Percentiles rank a stretch among this genome's conserved stretches.
Evolutionary conservation across 2,797 vertebrate genomes (phyloP).

Genomic region (Lophura swinhoii): DNA sequence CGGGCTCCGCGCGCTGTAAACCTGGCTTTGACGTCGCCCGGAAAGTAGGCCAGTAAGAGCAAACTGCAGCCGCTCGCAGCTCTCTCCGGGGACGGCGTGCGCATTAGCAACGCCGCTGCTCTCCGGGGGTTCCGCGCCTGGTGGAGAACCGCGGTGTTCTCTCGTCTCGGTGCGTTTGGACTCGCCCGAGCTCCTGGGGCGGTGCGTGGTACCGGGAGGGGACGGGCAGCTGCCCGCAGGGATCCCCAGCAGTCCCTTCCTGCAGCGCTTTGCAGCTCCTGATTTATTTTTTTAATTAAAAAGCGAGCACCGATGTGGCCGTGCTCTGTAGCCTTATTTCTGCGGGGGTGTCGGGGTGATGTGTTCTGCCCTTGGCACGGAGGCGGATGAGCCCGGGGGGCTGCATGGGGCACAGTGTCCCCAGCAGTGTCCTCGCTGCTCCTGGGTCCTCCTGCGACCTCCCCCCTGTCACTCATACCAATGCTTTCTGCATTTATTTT

Average conservation of each 20-base stretch:
- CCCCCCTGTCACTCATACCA: not conserved
- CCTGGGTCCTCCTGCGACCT: not conserved
- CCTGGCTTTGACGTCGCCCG: conserved; percentile 59
- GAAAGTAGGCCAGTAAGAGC: conserved; percentile 65
- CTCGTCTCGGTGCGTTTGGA: not conserved
- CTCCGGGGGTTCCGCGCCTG: not conserved
- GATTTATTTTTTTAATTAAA: not conserved
- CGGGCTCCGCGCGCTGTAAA: conserved; percentile 19
- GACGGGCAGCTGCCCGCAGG: not conserved
- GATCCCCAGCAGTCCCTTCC: not conserved
- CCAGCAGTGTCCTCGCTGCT: rapidly evolving
- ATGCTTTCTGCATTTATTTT: not conserved
- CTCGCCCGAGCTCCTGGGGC: not conserved
- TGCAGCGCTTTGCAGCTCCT: not conserved
- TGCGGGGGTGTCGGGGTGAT: not conserved
- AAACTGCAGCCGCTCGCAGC: conserved; percentile 15
- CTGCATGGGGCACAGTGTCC: not conserved
- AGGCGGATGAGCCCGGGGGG: not conserved
- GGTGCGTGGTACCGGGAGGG: too few relatives aligned
- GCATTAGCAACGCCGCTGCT: not conserved
- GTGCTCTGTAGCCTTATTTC: not conserved
- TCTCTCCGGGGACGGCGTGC: not conserved
- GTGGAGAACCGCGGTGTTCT: not conserved
- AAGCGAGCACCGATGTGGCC: not conserved
- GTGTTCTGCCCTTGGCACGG: rapidly evolving